Conservation (phyloP, 2,888 invertebrate species). For the Anticlea derivata region DNA sequence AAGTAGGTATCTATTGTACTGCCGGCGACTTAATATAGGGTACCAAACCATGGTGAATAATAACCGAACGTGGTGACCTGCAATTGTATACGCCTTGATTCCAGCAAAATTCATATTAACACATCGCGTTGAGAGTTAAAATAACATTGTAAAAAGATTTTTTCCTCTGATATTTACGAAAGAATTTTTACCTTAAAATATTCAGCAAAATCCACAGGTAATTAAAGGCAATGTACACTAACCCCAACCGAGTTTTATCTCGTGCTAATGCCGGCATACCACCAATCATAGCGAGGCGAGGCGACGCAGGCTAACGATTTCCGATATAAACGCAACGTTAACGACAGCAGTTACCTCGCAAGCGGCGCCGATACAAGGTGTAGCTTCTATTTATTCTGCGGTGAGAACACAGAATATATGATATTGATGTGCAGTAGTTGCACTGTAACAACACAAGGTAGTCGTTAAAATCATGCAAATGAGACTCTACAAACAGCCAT, state of each 20-base stretch:
- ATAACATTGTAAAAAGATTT: background rate
- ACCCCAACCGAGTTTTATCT: constrained; percentile 44
- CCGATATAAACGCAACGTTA: constrained; percentile 65
- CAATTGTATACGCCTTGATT: too few species aligned
- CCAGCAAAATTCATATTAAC: too few species aligned
- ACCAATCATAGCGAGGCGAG: constrained; percentile 68
- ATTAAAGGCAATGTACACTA: constrained; percentile 36
- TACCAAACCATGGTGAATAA: too few species aligned
- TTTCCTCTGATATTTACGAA: constrained; percentile 9
- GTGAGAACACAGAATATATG: background rate
- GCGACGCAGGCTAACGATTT: constrained; percentile 61
- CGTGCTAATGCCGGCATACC: constrained; percentile 49
- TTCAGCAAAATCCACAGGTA: constrained; percentile 25
- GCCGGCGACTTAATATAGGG: too few species aligned
- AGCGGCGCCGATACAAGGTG: constrained; percentile 55
- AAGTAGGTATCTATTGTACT: too few species aligned
- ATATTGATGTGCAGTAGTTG: background rate
- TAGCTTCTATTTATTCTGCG: constrained; percentile 4
- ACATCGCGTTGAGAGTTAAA: too few species aligned
- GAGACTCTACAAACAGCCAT: too few species aligned
- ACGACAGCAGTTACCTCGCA: constrained; percentile 56
- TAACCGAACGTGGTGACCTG: too few species aligned
- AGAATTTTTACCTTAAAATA: constrained; percentile 14
- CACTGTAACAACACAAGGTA: background rate
- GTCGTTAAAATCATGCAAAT: too few species aligned